Conservation (phyloP, 2,113 vertebrate species). For the Sceloporus undulatus region DNA sequence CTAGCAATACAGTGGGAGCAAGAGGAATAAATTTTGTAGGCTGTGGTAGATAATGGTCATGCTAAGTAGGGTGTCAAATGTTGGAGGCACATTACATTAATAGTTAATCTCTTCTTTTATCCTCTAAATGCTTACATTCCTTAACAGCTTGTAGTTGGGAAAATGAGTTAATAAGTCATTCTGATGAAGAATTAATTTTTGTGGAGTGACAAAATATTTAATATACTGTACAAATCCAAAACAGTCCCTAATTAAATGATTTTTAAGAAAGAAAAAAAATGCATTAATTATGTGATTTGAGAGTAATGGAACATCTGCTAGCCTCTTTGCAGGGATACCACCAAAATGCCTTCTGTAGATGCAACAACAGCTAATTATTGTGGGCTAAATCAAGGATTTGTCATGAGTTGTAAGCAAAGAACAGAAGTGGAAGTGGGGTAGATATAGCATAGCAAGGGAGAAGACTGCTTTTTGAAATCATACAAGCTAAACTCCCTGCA, state of each 20-base stretch:
- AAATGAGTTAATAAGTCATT: slow-evolving; percentile 69
- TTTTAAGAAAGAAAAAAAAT: slow-evolving; percentile 25
- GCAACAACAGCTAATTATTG: slow-evolving; percentile 20
- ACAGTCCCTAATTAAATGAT: slow-evolving; percentile 57
- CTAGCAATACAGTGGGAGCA: slow-evolving; percentile 70
- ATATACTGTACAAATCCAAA: slow-evolving; percentile 51
- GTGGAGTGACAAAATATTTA: slow-evolving; percentile 73
- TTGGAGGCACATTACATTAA: slow-evolving; percentile 76
- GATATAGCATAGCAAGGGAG: neutral
- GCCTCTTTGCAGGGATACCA: neutral
- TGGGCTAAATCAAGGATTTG: slow-evolving; percentile 28
- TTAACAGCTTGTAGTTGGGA: slow-evolving; percentile 72
- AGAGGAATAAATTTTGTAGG: slow-evolving; percentile 79
- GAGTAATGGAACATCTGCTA: slow-evolving; percentile 30
- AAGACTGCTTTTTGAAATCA: neutral
- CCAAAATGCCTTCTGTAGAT: neutral
- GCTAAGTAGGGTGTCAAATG: slow-evolving; percentile 82
- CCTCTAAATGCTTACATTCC: slow-evolving; percentile 72
- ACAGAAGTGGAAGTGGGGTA: neutral
- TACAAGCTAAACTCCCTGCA: neutral
- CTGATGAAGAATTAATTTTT: slow-evolving; percentile 68
- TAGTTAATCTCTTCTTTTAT: slow-evolving; percentile 81
- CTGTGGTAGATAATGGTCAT: slow-evolving; percentile 80
- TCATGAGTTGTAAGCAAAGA: neutral
- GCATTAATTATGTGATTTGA: slow-evolving; percentile 8